These are phyloP conservation scores for Galaxias olidus DNA, from an alignment of 2,797 vertebrate species.

Conservation along the genomic window DNA sequence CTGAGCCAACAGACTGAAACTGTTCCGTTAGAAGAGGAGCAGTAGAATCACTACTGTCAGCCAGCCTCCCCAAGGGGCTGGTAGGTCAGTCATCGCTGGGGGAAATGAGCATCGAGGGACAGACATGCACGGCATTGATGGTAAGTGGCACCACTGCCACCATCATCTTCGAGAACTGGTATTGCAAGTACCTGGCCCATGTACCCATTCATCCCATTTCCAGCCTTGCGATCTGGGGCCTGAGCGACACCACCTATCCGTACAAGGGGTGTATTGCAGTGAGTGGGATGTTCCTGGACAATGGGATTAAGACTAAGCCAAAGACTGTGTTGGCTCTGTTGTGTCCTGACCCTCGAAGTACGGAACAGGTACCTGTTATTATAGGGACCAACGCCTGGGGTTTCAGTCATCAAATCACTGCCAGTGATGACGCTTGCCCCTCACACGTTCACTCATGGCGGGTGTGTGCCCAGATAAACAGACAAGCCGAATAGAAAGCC, in stretches of 20 bases:
- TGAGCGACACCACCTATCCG: slow-evolving; percentile 24
- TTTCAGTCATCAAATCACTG: too few relatives aligned
- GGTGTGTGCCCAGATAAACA: not conserved
- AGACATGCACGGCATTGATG: slow-evolving; percentile 16
- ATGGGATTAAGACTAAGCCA: slow-evolving; percentile 2
- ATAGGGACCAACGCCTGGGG: too few relatives aligned
- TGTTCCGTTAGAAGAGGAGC: slow-evolving; percentile 3
- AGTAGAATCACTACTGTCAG: too few relatives aligned
- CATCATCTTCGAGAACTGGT: slow-evolving; percentile 36
- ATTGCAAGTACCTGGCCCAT: slow-evolving; percentile 7
- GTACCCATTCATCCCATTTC: slow-evolving; percentile 22
- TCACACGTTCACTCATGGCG: not conserved
- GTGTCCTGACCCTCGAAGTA: slow-evolving; percentile 22
- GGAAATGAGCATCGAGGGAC: slow-evolving; percentile 20
- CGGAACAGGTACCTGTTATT: slow-evolving; percentile 27
- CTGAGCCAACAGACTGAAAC: too few relatives aligned
- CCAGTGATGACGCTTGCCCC: not conserved
- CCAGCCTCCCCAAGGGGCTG: slow-evolving; percentile 8
- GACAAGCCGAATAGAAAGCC: not conserved
- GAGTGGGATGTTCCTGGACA: slow-evolving; percentile 17
- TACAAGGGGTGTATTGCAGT: slow-evolving; percentile 22
- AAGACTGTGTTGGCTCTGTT: slow-evolving; percentile 26
- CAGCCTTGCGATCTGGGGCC: slow-evolving; percentile 28
- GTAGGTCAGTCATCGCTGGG: slow-evolving; percentile 10
- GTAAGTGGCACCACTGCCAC: too few relatives aligned